Base-by-base conservation (phyloP, 2,888 invertebrate genomes). In the Venustoraphidia nigricollis region DNA sequence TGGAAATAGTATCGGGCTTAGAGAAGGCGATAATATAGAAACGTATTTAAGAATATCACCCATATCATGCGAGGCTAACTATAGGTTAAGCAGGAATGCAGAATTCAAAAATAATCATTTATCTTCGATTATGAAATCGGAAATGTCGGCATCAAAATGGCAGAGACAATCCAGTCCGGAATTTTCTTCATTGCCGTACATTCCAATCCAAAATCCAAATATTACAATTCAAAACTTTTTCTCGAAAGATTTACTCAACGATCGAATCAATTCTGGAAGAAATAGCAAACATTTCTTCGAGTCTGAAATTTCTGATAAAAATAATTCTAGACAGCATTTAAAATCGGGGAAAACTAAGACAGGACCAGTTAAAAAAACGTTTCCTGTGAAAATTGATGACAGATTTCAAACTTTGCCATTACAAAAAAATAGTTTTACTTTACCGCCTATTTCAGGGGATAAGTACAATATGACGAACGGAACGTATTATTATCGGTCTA, bases 121-220 rank as follows among this genome's bases (percentile, higher is more conserved):
- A n/a, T 14, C 39, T 9, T 54, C 54, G 1, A 37, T 54, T 35
- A 50, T 52, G 36, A 48, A 44, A 38, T 55, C 55, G 3, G 53
- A 53, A 36, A 47, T 49, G 40, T 49, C 52, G 27, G 47, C 55
- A 10, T 54, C 53, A 9, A 54, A 53, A 35, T 55, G 55, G 55
- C 52, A 53, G 45, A 50, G 48, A 36, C 49, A 52, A 53, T 56
- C 13, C 47, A 52, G 55, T 9, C 46, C 50, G 17, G 60, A 60
- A 43, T 63, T 55, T 52, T 55, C 55, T 35, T 62, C 62, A 1
- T 50, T 65, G 40, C 63, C 64, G 10, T 60, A 60, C 53, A 52
- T 63, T 47, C 47, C 53, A 34, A n/a, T 27, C 3, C 27, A 27
- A 27, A 27, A 27, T 6, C 27, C 27, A 27, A 27, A 27, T 6